These are phyloP conservation scores for Petrosia ficiformis DNA, from an alignment of 37 sponge, comb jelly and placozoan genomes.

Conservation along the genomic window DNA sequence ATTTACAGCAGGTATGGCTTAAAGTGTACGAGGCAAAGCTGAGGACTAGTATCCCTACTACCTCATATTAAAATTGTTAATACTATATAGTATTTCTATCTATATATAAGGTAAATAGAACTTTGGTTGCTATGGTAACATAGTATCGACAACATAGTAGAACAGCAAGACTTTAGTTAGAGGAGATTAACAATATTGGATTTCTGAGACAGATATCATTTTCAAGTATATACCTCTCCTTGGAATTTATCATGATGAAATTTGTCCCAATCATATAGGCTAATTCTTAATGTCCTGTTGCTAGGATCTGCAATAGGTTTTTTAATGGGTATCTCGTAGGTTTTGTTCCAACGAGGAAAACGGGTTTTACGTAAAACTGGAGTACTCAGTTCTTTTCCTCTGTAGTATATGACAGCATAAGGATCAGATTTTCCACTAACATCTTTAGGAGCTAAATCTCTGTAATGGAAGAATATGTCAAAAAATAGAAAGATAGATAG, in stretches of 20 bases:
- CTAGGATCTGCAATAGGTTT: conserved; percentile 1
- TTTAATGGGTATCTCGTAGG: conserved; percentile 41
- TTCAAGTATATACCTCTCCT: conserved; percentile 84
- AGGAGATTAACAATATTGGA: too few relatives aligned
- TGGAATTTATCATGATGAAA: conserved; percentile 67
- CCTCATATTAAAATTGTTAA: too few relatives aligned
- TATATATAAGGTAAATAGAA: too few relatives aligned
- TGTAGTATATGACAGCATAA: conserved; percentile 47
- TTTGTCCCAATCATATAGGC: conserved; percentile 58
- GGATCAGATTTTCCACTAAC: conserved; percentile 66
- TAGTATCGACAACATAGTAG: too few relatives aligned
- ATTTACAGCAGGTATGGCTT: too few relatives aligned
- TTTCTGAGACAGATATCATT: too few relatives aligned
- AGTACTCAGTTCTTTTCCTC: conserved; percentile 46
- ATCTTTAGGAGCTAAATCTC: conserved; percentile 79
- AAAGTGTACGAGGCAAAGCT: too few relatives aligned
- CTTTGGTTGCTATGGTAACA: too few relatives aligned
- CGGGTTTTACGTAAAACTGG: conserved; percentile 72
- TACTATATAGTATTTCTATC: too few relatives aligned
- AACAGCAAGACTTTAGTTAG: too few relatives aligned
- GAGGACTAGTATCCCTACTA: too few relatives aligned
- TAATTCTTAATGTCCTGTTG: conserved; percentile 32
- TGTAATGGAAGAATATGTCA: conserved; percentile 2
- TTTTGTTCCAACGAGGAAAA: conserved; percentile 78
- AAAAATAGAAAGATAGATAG: neutral